Evolutionary conservation across 2,888 invertebrate genomes (phyloP), one percentile per base, ranked within the genome.

Genomic region (Geophilus truncorum): DNA sequence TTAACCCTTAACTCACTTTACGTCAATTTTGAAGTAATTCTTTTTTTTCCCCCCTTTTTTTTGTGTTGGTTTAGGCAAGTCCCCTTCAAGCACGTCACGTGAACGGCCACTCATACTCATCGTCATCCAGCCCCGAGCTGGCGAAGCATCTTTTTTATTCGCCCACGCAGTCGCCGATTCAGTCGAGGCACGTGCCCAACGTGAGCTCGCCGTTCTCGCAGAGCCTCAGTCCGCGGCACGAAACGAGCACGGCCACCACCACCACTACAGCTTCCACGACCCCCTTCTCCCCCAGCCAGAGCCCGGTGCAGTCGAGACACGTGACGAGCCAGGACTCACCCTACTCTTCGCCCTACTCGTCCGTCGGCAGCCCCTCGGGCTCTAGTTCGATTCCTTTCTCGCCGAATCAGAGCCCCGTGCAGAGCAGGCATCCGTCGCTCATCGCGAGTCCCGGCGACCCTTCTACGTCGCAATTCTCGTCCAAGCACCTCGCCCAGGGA

Each of bases 121-220:
- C 82, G 7, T 82, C 82, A 75, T 82, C 82, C 12, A 82, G 82
- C 62, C 82, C 82, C 62, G 82, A 82, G 40, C 80, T 82, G 57
- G 81, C 82, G 21, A 82, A 81, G 34, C 77, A 81, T 28, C 80
- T 82, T 86, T 95, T 95, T 85, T 92, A 92, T 87, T 94, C 94
- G 84, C 95, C 95, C 5, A 94, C 93, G 80, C 94, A 95, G 84
- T 93, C 93, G 84, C 95, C 95, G 0, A 90, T 94, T 79, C 94
- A 94, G 51, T 93, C 94, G 32, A 90, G 95, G 0, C 95, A 95
- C 87, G 90, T 92, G 82, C 83, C 84, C 2, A 82, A 78, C 23
- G 36, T 82, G 51, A 80, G 81, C 18, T 79, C 81, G 10, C 77
- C 82, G 0, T 81, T 78, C 40, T 82, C 82, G 9, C 82, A 81